Percentiles rank a stretch among this genome's conserved stretches.
Conservation (phyloP, 2,797 vertebrate genomes). For the Tenualosa ilisha region DNA sequence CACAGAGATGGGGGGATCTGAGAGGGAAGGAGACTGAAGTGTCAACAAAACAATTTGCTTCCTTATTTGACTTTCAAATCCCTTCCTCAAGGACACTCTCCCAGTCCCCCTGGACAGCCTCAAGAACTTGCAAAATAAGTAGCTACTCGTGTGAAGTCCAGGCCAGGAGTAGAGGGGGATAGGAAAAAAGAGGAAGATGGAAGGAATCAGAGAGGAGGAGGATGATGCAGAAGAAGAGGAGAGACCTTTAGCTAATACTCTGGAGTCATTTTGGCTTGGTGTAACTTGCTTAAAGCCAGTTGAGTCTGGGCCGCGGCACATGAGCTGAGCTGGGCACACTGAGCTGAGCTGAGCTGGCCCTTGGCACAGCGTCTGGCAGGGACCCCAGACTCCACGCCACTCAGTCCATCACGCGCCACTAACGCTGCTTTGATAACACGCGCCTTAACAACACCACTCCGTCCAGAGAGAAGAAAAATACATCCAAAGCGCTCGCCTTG, state of each 20-base stretch:
- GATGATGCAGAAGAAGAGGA: neutral
- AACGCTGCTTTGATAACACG: neutral
- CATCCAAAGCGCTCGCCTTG: neutral
- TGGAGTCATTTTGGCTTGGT: neutral
- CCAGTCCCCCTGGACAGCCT: neutral
- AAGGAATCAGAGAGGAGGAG: neutral
- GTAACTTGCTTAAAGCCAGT: neutral
- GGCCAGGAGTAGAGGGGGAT: neutral
- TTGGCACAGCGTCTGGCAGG: neutral
- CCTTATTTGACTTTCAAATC: slow-evolving; percentile 3
- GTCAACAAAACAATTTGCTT: neutral
- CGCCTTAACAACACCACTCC: neutral
- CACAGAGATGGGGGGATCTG: neutral
- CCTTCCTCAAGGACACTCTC: neutral
- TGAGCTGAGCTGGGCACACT: neutral
- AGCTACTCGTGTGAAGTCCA: neutral
- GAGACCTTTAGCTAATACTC: slow-evolving; percentile 11
- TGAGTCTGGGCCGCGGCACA: neutral
- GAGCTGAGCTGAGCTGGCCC: neutral
- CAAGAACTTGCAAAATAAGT: neutral
- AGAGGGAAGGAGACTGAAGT: neutral
- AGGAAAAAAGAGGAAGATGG: neutral
- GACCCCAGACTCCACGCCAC: neutral
- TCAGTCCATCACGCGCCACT: neutral
- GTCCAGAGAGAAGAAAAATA: neutral